A percentile compares a stretch with the other conserved stretches of the same genome.
Conservation (phyloP, 2,888 invertebrate species). For the Troides oblongomaculatus region DNA sequence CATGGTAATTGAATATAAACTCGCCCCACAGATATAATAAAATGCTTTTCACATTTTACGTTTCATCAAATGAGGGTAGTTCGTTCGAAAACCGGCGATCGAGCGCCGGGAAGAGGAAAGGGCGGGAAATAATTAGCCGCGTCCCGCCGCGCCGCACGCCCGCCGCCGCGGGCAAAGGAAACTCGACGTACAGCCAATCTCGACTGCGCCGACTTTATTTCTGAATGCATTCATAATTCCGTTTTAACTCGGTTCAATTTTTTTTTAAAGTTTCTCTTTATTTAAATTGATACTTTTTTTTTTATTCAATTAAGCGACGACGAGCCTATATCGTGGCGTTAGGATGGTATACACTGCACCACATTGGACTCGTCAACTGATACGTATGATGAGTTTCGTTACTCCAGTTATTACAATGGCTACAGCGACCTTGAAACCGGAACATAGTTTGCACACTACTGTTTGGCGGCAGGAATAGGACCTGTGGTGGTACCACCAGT, state of each 20-base stretch:
- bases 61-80: conserved; percentile 25
- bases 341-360: too few relatives aligned
- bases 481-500: too few relatives aligned
- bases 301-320: too few relatives aligned
- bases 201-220: conserved; percentile 29
- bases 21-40: neutral
- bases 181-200: conserved; percentile 48
- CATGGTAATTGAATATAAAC: conserved; percentile 3
- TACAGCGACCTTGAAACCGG: too few relatives aligned
- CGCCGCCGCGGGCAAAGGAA: conserved; percentile 58
- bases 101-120: conserved; percentile 55
- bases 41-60: conserved; percentile 23
- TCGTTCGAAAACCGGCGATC: conserved; percentile 33
- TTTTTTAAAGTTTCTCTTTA: conserved; percentile 16
- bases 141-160: conserved; percentile 37
- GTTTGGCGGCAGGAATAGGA: too few relatives aligned
- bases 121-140: conserved; percentile 74
- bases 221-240: conserved; percentile 29
- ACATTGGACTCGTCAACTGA: too few relatives aligned
- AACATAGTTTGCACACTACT: too few relatives aligned
- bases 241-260: conserved; percentile 23
- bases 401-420: too few relatives aligned
- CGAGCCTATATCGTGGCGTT: too few relatives aligned
- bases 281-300: conserved; percentile 23
- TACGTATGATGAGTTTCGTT: too few relatives aligned